Conservation (phyloP, 2,888 invertebrate species). For the Eupithecia exiguata region DNA sequence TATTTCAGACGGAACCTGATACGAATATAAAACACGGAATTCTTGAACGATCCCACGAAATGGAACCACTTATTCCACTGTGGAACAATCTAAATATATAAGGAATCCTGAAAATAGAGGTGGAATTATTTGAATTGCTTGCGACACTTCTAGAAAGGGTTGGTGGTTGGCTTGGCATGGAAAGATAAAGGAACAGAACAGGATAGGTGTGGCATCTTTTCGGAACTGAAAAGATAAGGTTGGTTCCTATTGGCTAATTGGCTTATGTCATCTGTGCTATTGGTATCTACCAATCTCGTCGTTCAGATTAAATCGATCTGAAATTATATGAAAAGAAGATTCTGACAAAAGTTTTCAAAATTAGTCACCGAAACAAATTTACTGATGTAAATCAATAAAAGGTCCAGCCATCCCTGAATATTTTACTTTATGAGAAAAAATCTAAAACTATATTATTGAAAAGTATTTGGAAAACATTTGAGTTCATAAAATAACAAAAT, state of each 20-base stretch:
- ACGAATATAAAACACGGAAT: constrained; percentile 27
- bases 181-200: neutral
- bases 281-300: neutral
- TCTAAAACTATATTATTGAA: too few species aligned
- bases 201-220: neutral
- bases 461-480: too few species aligned
- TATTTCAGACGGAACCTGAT: constrained; percentile 42
- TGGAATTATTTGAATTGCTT: neutral
- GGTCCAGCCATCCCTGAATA: too few species aligned
- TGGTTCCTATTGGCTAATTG: neutral
- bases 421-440: too few species aligned
- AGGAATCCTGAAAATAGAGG: constrained; percentile 1
- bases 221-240: neutral
- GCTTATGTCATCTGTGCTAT: too few species aligned
- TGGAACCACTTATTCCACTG: neutral
- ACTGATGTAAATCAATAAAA: too few species aligned
- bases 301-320: too few species aligned
- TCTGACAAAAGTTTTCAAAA: too few species aligned
- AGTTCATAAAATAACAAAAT: too few species aligned
- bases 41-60: constrained; percentile 21
- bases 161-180: neutral
- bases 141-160: neutral
- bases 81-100: neutral
- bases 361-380: too few species aligned
- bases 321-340: too few species aligned